Evolutionary conservation across 1,140 invertebrate species (phyloP), one percentile per base, ranked within the genome.

Genomic region (Teleopsis dalmanni): DNA sequence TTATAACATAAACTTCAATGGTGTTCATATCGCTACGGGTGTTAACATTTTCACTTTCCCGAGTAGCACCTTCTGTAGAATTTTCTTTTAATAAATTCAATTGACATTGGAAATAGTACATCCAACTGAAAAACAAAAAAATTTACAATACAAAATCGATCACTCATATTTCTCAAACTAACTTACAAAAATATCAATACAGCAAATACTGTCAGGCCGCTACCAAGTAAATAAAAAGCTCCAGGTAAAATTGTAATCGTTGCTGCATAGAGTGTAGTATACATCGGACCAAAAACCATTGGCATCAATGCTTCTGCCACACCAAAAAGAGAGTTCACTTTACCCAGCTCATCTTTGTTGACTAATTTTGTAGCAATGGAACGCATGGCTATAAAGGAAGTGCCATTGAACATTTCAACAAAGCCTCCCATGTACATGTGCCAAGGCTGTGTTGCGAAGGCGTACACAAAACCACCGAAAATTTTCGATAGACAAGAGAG

Each of bases 251-350:
- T 78, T 35, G 82, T 73, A 53, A 88, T 75, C 0, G 85, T 88
- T 2, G 82, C 77, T 3, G 78, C 78, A 57, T 88, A 89, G 8
- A 87, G 71, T 0, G 80, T 78, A 25, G 82, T 85, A 59, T 88
- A 88, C 82, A 88, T 85, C 1, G 87, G 85, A 0, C 82, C 84
- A 68, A 87, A 87, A 6, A 88, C 77, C 33, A 89, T 71, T 6
- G 85, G 85, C 80, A 87, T 86, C 53, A 88, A 73, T 0, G 85
- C 84, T 71, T 88, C 85, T 29, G 83, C 85, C n/a, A 87, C 76
- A 0, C 87, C 87, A 53, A 87, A 86, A 29, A 89, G 70, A 0
- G 87, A 88, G 58, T 88, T 88, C 2, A 88, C 81, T 74, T 88
- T 88, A 25, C 86, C 86, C 84, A 72, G 19, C 72, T 75, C 62